Base-by-base conservation (phyloP, 2,113 vertebrate genomes). In the Psammodynastes pulverulentus region DNA sequence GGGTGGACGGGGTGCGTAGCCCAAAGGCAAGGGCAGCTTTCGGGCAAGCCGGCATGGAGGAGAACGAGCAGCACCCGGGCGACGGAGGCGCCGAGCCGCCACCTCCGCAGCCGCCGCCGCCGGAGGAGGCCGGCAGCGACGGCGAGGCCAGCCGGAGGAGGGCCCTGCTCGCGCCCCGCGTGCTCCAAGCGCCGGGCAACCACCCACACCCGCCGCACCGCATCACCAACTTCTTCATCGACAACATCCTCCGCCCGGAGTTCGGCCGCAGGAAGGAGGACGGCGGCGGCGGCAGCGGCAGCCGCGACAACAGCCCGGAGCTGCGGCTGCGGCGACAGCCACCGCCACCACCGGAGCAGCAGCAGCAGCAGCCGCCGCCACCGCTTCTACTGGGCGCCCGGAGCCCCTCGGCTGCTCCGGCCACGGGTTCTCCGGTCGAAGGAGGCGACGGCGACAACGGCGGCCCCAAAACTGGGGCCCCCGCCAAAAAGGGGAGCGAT, bases 141-240 rank as follows among this genome's bases (percentile, higher is more conserved):
- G 98, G 97, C 58, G 98, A 98, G 95, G 98, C 98, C 24, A 97
- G 97, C 96, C 97, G 96, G 91, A 91, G 96, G 97, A 97, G 97
- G 46, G 92, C 95, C 62, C 97, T 96, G 96, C 97, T 98, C 95
- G 97, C 98, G 29, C 98, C 98, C 15, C 97, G 97, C 7, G 97
- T 90, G 43, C 93, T 98, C 84, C 98, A 97, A 94, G 98, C 97
- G 84, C 98, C 98, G 4, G 98, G 98, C 87, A 98, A 98, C 97
- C 97, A 96, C 95, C 97, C 93, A 94, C 98, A 97, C 96, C 98
- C 97, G 93, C 98, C 98, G 45, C 98, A 98, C 95, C 97, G 99
- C 95, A 97, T 99, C 97, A 99, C 99, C 96, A 99, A 99, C 98
- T 99, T 99, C 96, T 99, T 99, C 97, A 99, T 99, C 96, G 98